Conservation (phyloP, 1,140 invertebrate genomes). For the Cydia splendana region DNA sequence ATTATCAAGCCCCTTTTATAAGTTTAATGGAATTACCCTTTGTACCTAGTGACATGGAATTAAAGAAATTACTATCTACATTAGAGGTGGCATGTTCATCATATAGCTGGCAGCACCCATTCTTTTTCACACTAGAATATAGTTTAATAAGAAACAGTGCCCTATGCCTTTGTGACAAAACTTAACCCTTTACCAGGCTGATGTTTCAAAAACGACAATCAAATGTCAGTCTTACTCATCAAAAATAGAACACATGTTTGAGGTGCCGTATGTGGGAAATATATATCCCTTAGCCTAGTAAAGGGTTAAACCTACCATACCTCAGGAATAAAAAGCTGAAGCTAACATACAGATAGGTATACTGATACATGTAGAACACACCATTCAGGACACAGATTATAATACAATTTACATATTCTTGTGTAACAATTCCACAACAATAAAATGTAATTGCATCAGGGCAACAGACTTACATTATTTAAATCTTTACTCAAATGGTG, state of each 20-base stretch:
- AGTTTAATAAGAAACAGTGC: constrained; percentile 12
- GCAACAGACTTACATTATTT: not conserved
- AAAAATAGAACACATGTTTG: no score
- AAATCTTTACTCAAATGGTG: not conserved
- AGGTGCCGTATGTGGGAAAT: no score
- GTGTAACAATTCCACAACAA: constrained; percentile 16
- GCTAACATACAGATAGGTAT: constrained; percentile 13
- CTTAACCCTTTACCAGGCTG: not conserved
- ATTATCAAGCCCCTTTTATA: constrained; percentile 19
- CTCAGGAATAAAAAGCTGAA: constrained; percentile 17
- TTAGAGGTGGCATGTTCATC: constrained; percentile 1
- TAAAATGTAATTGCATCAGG: constrained; percentile 5
- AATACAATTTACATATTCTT: constrained; percentile 28
- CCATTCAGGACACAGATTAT: constrained; percentile 29
- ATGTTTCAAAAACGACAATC: no score
- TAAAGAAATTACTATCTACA: constrained; percentile 30
- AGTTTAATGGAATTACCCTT: constrained; percentile 28
- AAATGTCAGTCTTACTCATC: no score
- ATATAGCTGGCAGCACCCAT: constrained; percentile 1
- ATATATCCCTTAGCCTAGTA: no score
- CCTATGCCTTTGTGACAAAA: not conserved
- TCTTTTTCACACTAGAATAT: constrained; percentile 13
- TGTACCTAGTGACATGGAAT: constrained; percentile 31
- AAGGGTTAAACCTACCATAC: not conserved
- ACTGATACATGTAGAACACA: constrained; percentile 12